Evolutionary conservation across 92 coral and sea anemone species (phyloP).

Genomic region (Chrysogorgia sp.): DNA sequence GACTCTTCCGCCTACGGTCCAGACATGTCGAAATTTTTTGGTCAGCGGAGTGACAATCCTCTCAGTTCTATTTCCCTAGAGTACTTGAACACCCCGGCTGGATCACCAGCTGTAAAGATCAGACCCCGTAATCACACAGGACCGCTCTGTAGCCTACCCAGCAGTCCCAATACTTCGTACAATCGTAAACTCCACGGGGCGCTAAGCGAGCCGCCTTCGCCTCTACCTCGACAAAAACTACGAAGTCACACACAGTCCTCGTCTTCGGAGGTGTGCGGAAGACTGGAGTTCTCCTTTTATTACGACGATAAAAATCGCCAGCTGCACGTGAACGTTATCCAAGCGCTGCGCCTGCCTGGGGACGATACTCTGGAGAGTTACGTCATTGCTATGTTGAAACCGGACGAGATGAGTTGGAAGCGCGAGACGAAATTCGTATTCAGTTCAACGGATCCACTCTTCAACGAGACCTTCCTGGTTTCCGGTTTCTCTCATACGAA

Average conservation of each 20-base stretch:
- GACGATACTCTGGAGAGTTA: conserved; percentile 36
- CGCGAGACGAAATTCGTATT: conserved; percentile 61
- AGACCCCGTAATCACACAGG: neutral
- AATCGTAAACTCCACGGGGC: neutral
- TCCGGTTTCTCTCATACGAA: conserved; percentile 62
- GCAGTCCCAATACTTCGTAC: neutral
- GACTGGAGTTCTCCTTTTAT: conserved; percentile 72
- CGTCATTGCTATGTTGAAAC: conserved; percentile 58
- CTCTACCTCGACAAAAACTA: neutral
- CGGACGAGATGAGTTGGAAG: conserved; percentile 67
- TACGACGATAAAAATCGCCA: conserved; percentile 70
- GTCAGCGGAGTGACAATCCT: conserved; percentile 2
- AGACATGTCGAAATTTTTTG: conserved; percentile 40
- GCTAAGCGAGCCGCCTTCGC: neutral
- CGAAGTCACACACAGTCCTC: conserved; percentile 2
- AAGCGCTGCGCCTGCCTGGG: conserved; percentile 53
- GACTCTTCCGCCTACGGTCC: conserved; percentile 33
- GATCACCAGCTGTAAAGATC: conserved; percentile 15
- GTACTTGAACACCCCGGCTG: conserved; percentile 28
- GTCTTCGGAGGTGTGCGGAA: conserved; percentile 45
- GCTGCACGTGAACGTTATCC: conserved; percentile 65
- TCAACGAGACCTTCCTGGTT: conserved; percentile 72
- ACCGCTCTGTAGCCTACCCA: neutral
- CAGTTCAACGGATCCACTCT: conserved; percentile 66
- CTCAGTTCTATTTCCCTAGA: conserved; percentile 33